Evolutionary conservation across 2,113 vertebrate species (phyloP), one percentile per base, ranked within the genome.

Genomic region (Myocastor coypus): DNA sequence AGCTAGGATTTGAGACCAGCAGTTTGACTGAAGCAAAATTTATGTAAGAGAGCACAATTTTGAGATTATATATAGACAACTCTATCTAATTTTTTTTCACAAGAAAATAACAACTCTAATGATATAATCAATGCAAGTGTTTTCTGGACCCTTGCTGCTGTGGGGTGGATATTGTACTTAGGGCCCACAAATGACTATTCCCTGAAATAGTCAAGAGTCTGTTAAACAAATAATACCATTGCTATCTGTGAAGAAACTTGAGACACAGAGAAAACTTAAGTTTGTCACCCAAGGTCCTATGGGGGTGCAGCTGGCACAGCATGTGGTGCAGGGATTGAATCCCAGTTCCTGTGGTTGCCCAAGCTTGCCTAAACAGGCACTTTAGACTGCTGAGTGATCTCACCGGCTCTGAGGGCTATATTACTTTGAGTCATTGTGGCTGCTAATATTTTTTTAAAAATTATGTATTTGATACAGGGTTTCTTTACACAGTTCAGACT

Each of bases 191-290:
- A 17, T 88, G 46, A 64, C n/a, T n/a, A n/a, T 75, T 83, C 78
- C 32, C 37, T 96, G 92, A 85, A 57, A 64, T 91, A 64, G 50
- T 69, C 19, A 80, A 26, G 1, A 80, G 13, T 85, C 14, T 73
- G 12, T 69, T 91, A 95, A 42, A 91, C 73, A 94, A 87, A 37
- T 69, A 55, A 7, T 68, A 2, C 87, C 92, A 46, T 24, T 81
- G 24, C 85, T 64, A 52, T 22, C 42, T 83, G 40, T 55, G n/a
- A 96, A 61, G 46, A 89, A 83, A 66, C 42, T 24, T 1, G 22
- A 86, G 55, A 11, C 52, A 80, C 87, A 59, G 20, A 73, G 52
- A 92, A 89, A 78, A 61, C 17, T 82, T 22, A 73, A 55, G 5
- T 83, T 89, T 37, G 86, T 80, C 83, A 28, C 17, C 42, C 19